Conservation (phyloP, 2,888 invertebrate species). For the Heliothis peltigera region DNA sequence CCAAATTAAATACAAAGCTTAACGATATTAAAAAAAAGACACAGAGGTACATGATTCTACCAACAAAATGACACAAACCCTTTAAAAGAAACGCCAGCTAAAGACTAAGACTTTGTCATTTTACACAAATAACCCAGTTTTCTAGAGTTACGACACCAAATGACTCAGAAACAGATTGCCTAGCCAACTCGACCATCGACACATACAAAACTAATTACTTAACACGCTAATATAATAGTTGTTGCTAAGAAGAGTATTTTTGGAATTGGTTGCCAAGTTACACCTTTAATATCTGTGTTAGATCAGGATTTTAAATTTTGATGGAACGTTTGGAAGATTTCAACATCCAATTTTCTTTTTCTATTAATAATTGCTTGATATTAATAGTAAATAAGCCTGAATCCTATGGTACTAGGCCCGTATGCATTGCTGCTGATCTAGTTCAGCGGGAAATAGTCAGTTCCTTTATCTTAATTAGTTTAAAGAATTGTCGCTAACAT, state of each 20-base stretch:
- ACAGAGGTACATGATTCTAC: background rate
- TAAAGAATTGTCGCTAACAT: too few species aligned
- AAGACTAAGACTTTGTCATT: slow-evolving; percentile 19
- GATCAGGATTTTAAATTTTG: background rate
- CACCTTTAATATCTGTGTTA: background rate
- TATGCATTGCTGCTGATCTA: too few species aligned
- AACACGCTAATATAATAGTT: slow-evolving; percentile 15
- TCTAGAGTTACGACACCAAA: slow-evolving; percentile 25
- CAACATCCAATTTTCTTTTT: too few species aligned
- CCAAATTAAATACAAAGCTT: too few species aligned
- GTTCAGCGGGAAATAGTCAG: too few species aligned
- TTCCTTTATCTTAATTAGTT: too few species aligned
- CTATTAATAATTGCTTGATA: too few species aligned
- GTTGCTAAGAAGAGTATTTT: slow-evolving; percentile 13
- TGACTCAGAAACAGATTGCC: slow-evolving; percentile 43
- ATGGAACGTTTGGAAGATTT: too few species aligned
- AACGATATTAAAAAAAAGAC: too few species aligned
- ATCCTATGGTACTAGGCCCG: too few species aligned
- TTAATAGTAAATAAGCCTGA: too few species aligned
- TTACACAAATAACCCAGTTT: slow-evolving; percentile 50
- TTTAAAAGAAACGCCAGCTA: background rate
- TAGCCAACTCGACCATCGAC: slow-evolving; percentile 42
- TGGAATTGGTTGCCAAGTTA: slow-evolving; percentile 17
- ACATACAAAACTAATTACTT: slow-evolving; percentile 46
- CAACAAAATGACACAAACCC: background rate